Conservation (phyloP, 2,113 vertebrate species). For the Gnathonemus echidnorhynchus region DNA sequence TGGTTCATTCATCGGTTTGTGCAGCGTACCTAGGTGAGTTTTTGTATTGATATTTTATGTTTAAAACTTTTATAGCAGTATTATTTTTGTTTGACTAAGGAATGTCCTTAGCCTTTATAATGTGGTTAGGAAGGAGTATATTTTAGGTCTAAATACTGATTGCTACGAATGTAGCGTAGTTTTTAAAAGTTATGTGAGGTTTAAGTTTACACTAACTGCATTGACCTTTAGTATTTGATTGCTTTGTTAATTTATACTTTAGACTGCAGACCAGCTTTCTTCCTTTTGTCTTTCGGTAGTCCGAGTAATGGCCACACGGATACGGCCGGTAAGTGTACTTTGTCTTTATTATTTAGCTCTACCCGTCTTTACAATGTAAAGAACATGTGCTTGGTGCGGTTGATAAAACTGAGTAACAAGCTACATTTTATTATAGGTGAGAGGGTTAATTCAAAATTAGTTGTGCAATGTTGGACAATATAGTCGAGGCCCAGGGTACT, state of each 20-base stretch:
- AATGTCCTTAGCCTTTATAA: not conserved
- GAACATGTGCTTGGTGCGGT: not conserved
- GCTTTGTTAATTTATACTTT: not conserved
- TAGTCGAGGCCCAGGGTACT: not conserved
- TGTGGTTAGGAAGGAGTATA: not conserved
- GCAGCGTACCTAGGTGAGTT: not conserved
- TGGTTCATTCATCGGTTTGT: not conserved
- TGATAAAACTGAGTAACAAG: not conserved
- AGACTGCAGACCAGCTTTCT: not conserved
- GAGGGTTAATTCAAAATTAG: not conserved
- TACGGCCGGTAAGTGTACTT: constrained; percentile 56
- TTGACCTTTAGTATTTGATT: not conserved
- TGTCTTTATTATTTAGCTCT: not conserved
- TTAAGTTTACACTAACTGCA: not conserved
- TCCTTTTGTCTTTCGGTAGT: not conserved
- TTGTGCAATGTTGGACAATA: not conserved
- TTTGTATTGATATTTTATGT: not conserved
- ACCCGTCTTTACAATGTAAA: not conserved
- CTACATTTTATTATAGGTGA: not conserved
- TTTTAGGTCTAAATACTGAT: not conserved
- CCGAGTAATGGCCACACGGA: constrained; percentile 55
- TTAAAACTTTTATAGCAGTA: not conserved
- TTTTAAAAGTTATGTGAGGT: not conserved
- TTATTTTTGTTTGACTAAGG: not conserved
- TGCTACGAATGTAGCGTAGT: not conserved